phyloP scores from a whole-genome alignment of 2,113 vertebrate genomes.

The Xenopus laevis region DNA sequence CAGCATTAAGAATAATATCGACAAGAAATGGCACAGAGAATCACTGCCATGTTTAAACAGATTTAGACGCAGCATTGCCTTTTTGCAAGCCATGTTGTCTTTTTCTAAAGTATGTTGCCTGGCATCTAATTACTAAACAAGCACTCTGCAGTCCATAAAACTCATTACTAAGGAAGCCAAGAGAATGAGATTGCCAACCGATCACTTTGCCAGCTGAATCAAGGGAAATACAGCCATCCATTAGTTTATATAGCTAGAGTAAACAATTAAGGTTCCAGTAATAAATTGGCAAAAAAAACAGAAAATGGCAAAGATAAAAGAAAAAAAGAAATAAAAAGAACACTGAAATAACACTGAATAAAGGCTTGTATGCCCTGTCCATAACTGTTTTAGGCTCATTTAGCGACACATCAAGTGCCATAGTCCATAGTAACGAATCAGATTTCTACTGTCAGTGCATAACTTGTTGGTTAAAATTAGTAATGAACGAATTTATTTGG shows the following conservation, averaged over 20 bases:
- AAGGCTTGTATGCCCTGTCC: not conserved
- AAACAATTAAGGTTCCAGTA: slow-evolving; percentile 37
- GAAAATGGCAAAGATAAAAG: not conserved
- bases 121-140: slow-evolving; percentile 34
- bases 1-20: not conserved
- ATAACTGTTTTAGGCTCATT: not conserved
- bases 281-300: not conserved
- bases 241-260: slow-evolving; percentile 37
- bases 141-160: slow-evolving; percentile 43
- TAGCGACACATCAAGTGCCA: not conserved
- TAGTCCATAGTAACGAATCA: no score
- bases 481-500: no score
- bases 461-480: no score
- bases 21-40: not conserved
- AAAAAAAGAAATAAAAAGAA: not conserved
- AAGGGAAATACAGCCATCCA: slow-evolving; percentile 28
- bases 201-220: slow-evolving; percentile 33
- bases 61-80: slow-evolving; percentile 27
- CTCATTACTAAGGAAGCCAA: slow-evolving; percentile 37
- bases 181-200: slow-evolving; percentile 32
- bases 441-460: no score
- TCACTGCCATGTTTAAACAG: not conserved
- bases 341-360: no score
- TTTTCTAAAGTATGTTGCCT: slow-evolving; percentile 39
- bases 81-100: slow-evolving; percentile 23